Conservation (phyloP, 2,888 invertebrate species). For the Macaria notata region DNA sequence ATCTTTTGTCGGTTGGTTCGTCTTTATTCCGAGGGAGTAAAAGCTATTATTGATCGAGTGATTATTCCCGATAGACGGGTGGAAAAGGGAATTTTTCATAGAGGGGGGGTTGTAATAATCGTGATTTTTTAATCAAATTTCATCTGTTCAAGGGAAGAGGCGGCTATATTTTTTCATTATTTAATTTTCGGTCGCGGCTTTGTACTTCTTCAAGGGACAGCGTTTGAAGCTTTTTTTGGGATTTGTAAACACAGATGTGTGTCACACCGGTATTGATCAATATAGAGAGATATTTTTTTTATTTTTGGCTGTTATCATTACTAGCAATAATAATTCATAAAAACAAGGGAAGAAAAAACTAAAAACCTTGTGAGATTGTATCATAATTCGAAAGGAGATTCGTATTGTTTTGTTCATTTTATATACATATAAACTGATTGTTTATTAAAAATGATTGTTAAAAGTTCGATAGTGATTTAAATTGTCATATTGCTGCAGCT, state of each 20-base stretch:
- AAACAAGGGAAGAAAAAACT: too few relatives aligned
- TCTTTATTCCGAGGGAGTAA: constrained; percentile 33
- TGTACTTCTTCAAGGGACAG: constrained; percentile 76
- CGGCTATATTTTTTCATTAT: constrained; percentile 82
- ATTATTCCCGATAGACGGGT: constrained; percentile 24
- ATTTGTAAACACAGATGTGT: constrained; percentile 48
- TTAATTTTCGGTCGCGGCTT: constrained; percentile 77
- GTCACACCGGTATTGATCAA: constrained; percentile 53
- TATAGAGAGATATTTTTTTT: too few relatives aligned
- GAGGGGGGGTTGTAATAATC: constrained; percentile 79
- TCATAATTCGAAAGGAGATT: too few relatives aligned
- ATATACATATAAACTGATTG: too few relatives aligned
- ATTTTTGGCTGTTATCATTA: too few relatives aligned
- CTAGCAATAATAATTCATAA: too few relatives aligned
- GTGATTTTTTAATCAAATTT: constrained; percentile 84
- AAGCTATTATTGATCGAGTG: constrained; percentile 29
- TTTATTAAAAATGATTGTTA: too few relatives aligned
- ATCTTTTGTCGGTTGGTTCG: constrained; percentile 5
- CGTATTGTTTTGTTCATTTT: too few relatives aligned
- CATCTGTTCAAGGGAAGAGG: constrained; percentile 80
- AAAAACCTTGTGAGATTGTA: too few relatives aligned
- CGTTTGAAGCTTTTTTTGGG: constrained; percentile 72
- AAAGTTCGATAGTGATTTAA: too few relatives aligned
- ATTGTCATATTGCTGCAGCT: too few relatives aligned
- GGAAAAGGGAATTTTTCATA: constrained; percentile 53